phyloP scores from a whole-genome alignment of 2,797 vertebrate species.

The Eupleurogrammus muticus region DNA sequence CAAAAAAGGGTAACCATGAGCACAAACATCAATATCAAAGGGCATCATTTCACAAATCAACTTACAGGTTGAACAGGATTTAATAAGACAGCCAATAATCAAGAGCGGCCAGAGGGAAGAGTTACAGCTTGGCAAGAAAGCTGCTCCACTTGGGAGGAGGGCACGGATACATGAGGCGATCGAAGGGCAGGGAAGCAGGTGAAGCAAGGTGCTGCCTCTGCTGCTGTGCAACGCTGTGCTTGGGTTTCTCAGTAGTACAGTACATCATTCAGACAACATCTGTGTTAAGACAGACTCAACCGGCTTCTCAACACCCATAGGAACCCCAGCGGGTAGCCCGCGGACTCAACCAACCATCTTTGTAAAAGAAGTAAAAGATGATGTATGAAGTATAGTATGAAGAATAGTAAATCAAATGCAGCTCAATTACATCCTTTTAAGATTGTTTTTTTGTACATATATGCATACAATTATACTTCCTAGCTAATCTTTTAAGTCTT shows the following conservation, averaged over 20 bases:
- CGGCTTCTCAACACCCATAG: conserved; percentile 40
- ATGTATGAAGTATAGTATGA: conserved; percentile 58
- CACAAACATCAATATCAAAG: conserved; percentile 3
- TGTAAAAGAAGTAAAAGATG: conserved; percentile 51
- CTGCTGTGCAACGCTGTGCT: conserved; percentile 67
- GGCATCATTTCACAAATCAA: conserved; percentile 33
- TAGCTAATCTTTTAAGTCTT: conserved; percentile 82
- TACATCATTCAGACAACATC: conserved; percentile 58
- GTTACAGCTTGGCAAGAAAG: conserved; percentile 37
- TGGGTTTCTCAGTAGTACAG: conserved; percentile 75
- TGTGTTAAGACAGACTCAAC: conserved; percentile 39
- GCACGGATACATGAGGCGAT: conserved; percentile 36
- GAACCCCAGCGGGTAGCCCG: conserved; percentile 34
- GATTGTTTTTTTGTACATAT: conserved; percentile 80
- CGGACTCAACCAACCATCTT: conserved; percentile 48
- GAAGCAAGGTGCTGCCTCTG: conserved; percentile 61
- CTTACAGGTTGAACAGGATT: conserved; percentile 44
- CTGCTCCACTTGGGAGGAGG: conserved; percentile 39
- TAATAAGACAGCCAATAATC: conserved; percentile 32
- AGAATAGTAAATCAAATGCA: conserved; percentile 70
- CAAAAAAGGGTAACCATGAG: conserved; percentile 25
- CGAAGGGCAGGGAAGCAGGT: conserved; percentile 43
- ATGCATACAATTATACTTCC: conserved; percentile 83
- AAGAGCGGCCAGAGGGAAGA: conserved; percentile 51
- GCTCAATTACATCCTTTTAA: conserved; percentile 75